phyloP scores from a whole-genome alignment of 2,888 invertebrate species.

The Drosophila percnosoma region DNA sequence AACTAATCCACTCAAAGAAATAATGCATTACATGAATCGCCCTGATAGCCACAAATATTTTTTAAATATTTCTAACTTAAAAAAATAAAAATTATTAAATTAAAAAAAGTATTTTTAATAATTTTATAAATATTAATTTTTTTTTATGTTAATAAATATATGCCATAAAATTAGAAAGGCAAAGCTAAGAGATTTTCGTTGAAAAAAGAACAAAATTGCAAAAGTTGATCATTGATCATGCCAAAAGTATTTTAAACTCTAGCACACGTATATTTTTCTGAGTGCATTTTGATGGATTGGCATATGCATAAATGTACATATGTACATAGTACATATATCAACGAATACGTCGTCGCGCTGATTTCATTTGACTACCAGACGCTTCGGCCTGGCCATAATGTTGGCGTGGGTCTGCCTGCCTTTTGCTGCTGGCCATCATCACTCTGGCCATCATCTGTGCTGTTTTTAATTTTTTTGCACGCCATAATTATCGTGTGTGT shows the following conservation, averaged over 20 bases:
- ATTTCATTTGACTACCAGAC: constrained; percentile 75
- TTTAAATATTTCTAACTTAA: neutral
- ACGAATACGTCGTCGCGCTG: constrained; percentile 74
- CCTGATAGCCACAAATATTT: neutral
- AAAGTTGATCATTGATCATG: neutral
- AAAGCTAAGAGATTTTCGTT: no score
- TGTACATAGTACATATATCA: constrained; percentile 45
- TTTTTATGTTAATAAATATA: no score
- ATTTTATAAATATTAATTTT: neutral
- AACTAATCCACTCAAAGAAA: neutral
- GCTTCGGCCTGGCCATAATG: constrained; percentile 38
- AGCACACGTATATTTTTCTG: neutral
- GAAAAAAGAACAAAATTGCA: neutral
- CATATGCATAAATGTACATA: constrained; percentile 2
- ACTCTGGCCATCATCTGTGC: constrained; percentile 14
- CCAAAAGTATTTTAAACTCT: neutral
- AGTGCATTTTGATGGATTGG: constrained; percentile 15
- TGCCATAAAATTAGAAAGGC: no score
- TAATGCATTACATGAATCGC: neutral
- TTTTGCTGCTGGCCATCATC: constrained; percentile 61
- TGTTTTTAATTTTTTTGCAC: constrained; percentile 37
- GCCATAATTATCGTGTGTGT: constrained; percentile 80
- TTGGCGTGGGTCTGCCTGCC: constrained; percentile 45
- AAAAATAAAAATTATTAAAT: neutral
- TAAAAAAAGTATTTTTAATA: neutral